A percentile compares a stretch with the other conserved stretches of the same genome.
phyloP scores from a whole-genome alignment of 2,797 vertebrate species.

The Furcifer pardalis region DNA sequence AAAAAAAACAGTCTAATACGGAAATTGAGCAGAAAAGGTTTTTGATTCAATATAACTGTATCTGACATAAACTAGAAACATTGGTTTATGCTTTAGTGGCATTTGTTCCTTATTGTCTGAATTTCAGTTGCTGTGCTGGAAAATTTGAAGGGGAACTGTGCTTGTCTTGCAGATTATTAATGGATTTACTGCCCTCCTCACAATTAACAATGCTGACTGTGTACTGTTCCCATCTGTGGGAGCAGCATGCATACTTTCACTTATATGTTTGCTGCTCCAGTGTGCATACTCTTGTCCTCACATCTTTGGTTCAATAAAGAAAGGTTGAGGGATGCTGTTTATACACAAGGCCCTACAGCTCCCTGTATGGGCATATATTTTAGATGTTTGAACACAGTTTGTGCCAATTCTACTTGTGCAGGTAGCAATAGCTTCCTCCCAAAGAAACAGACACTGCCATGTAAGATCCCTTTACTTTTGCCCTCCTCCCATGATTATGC shows the following conservation, averaged over 20 bases:
- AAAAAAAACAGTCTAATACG: not conserved
- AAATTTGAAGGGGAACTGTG: not conserved
- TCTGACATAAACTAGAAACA: not conserved
- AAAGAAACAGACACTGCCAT: not conserved
- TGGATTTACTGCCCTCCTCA: not conserved
- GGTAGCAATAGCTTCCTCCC: not conserved
- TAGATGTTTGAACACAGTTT: not conserved
- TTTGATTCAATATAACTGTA: not conserved
- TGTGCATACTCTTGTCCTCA: too few species aligned
- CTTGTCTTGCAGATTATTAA: not conserved
- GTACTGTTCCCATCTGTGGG: too few species aligned
- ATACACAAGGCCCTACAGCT: too few species aligned
- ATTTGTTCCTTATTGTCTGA: too few species aligned
- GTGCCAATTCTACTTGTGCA: not conserved
- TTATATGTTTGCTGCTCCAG: too few species aligned
- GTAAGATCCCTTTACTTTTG: not conserved
- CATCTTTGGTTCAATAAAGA: not conserved
- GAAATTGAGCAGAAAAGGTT: not conserved
- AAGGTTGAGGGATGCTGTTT: not conserved
- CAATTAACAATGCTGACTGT: not conserved
- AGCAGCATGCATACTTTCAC: too few species aligned
- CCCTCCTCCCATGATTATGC: too few species aligned
- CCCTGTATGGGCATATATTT: not conserved
- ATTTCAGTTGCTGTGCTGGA: not conserved
- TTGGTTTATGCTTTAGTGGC: not conserved